phyloP scores from a whole-genome alignment of 1,140 invertebrate genomes.

The Macrostomum lignano region DNA sequence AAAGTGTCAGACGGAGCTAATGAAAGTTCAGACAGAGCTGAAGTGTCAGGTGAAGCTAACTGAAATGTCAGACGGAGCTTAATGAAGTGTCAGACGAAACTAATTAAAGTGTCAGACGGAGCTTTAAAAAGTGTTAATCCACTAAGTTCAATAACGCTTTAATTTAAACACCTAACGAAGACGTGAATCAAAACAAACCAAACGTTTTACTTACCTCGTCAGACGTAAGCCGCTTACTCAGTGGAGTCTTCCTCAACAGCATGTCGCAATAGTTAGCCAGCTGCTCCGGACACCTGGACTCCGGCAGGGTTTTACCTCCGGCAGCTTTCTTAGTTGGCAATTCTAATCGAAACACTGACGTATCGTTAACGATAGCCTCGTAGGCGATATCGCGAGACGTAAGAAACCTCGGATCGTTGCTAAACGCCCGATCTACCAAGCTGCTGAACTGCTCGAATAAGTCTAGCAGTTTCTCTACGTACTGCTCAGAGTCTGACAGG shows the following conservation, averaged over 20 bases:
- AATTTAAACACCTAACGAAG: too few relatives aligned
- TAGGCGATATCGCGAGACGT: constrained; percentile 65
- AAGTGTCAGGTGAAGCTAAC: too few relatives aligned
- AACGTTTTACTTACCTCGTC: constrained; percentile 77
- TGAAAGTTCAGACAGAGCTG: too few relatives aligned
- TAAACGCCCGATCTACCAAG: constrained; percentile 70
- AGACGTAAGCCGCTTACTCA: constrained; percentile 77
- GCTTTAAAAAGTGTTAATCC: too few relatives aligned
- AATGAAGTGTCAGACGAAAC: too few relatives aligned
- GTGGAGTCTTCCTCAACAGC: constrained; percentile 69
- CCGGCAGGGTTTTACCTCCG: constrained; percentile 33
- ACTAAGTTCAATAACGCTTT: too few relatives aligned
- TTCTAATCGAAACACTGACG: constrained; percentile 64
- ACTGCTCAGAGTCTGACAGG: constrained; percentile 85
- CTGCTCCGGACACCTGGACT: constrained; percentile 91
- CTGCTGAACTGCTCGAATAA: constrained; percentile 68
- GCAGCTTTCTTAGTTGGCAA: constrained; percentile 26
- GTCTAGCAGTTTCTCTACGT: constrained; percentile 72
- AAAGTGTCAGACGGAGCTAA: too few relatives aligned
- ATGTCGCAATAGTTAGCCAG: constrained; percentile 99
- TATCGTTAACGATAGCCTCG: constrained; percentile 81
- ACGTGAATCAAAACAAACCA: too few relatives aligned
- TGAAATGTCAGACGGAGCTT: too few relatives aligned
- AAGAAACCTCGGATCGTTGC: constrained; percentile 79
- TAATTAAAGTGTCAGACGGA: too few relatives aligned